Base-by-base conservation (phyloP, 2,797 vertebrate species). In the Gadopsis marmoratus region DNA sequence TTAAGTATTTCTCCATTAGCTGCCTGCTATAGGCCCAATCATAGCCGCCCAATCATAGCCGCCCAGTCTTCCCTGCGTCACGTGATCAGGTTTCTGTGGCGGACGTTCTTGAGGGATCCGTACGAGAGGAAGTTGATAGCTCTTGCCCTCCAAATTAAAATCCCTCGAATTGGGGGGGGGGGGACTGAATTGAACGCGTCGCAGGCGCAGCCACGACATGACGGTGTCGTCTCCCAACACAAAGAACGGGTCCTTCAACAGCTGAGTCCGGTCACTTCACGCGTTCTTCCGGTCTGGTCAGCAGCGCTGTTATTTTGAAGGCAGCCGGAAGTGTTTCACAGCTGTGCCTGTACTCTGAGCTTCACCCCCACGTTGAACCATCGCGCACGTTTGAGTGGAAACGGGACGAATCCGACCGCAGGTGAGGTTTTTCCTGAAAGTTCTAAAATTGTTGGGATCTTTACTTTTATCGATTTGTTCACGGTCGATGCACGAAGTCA, bases 181-280 rank as follows among this genome's bases (percentile, higher is more conserved):
- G n/a, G n/a, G n/a, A 16, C 7, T 2, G 9, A 10, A 11, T 31
- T 45, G 0, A 19, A 12, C 5, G 1, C 3, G 4, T 4, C 10
- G 0, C 19, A 4, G 0, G 0, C 1, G 0, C 5, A 2, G 3
- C 8, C 0, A 0, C 1, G 2, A 19, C 8, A n/a, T 13, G 0
- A 31, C 21, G 7, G 0, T 2, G 17, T 53, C 0, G 9, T 14
- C 47, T 61, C 1, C 14, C 6, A 54, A 21, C 0, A 31, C 11
- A 2, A 4, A 3, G 4, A 8, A 4, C 11, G 12, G 11, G 13
- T 23, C 0, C 0, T 58, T 6, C 2, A 14, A 29, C 4, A 23
- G 0, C 0, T 6, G 14, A 14, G 31, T 19, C 0, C 0, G 7
- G 2, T 3, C 0, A 23, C 21, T 31, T 39, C 0, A 14, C 3